phyloP scores from a whole-genome alignment of 2,797 vertebrate species.

The Balearica regulorum region DNA sequence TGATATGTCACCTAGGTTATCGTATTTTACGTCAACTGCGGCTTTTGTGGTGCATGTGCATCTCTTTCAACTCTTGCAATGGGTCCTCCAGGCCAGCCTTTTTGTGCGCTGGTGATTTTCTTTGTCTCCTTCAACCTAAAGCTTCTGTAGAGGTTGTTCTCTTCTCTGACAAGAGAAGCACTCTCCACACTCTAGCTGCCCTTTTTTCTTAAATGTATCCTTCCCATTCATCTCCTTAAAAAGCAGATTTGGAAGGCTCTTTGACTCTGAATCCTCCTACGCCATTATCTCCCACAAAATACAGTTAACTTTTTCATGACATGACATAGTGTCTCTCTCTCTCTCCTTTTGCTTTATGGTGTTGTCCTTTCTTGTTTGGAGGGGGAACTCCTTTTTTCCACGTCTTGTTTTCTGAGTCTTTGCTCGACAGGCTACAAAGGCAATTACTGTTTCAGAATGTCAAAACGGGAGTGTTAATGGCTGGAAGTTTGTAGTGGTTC shows the following conservation, averaged over 20 bases:
- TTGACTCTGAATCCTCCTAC: neutral
- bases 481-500: neutral
- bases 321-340: neutral
- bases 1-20: slow-evolving; percentile 18
- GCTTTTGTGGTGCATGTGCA: slow-evolving; percentile 12
- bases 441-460: neutral
- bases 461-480: neutral
- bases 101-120: slow-evolving; percentile 6
- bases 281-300: neutral
- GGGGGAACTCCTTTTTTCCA: neutral
- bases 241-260: neutral
- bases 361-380: neutral
- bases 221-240: neutral
- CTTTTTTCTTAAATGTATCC: neutral
- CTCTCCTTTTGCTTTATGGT: neutral
- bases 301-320: neutral
- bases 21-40: neutral
- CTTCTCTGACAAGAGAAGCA: neutral
- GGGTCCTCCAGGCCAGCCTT: neutral
- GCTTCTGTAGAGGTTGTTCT: neutral
- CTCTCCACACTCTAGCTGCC: neutral
- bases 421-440: neutral
- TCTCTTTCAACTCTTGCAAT: neutral
- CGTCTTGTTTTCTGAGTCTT: neutral
- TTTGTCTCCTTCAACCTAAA: neutral